These are phyloP conservation scores for Choristoneura rosaceana DNA, from an alignment of 2,888 invertebrate genomes.

Conservation along the genomic window DNA sequence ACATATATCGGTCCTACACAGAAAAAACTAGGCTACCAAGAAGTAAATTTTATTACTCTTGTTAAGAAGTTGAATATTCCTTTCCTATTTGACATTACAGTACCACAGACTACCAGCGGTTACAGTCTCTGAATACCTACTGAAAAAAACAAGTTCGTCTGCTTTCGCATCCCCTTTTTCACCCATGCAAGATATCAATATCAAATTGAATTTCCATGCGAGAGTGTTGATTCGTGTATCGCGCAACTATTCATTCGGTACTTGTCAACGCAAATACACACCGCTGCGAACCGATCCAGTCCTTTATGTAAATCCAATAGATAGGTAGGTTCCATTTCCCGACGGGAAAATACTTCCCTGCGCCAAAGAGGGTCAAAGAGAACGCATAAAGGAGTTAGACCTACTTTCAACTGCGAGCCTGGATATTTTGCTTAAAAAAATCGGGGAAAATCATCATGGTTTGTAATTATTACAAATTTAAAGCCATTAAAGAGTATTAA, in stretches of 20 bases:
- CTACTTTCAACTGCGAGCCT: constrained; percentile 1
- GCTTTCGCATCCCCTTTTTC: not conserved
- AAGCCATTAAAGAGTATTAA: not conserved
- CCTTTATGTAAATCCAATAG: constrained; percentile 40
- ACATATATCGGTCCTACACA: no score
- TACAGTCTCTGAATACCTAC: not conserved
- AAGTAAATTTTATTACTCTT: no score
- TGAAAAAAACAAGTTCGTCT: not conserved
- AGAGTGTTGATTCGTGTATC: constrained; percentile 41
- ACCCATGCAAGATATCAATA: constrained; percentile 21
- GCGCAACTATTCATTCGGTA: constrained; percentile 37
- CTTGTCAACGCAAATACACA: constrained; percentile 40
- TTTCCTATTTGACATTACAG: no score
- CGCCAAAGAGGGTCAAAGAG: constrained; percentile 39
- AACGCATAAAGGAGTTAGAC: constrained; percentile 17
- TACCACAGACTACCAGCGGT: not conserved
- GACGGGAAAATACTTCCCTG: constrained; percentile 31
- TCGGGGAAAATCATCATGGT: not conserved
- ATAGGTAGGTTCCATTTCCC: constrained; percentile 37
- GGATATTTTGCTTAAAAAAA: not conserved
- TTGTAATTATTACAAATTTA: not conserved
- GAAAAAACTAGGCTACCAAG: no score
- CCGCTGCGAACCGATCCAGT: constrained; percentile 26
- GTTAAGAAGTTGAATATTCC: no score
- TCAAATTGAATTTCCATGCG: constrained; percentile 28